Percentiles rank a stretch among this genome's conserved stretches.
These are phyloP conservation scores for Hemicentrotus pulcherrimus DNA, from an alignment of 35 echinoderm and acorn worm species.

Conservation along the genomic window DNA sequence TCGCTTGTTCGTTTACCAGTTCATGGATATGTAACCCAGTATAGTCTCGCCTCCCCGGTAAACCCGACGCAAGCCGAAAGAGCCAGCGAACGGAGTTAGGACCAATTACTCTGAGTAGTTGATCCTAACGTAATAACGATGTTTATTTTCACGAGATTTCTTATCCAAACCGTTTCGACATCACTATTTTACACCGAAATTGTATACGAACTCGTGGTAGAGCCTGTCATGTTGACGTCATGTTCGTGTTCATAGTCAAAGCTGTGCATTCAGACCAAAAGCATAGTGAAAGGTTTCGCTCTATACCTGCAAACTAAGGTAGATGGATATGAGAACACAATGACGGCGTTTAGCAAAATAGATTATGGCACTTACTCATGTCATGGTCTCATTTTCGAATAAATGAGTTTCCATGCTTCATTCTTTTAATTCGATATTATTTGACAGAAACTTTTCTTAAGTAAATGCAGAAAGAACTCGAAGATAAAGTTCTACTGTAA, in stretches of 20 bases:
- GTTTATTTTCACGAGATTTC: conserved; percentile 33
- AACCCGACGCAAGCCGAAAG: neutral
- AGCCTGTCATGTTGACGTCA: too few relatives aligned
- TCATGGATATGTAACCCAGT: neutral
- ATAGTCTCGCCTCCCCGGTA: neutral
- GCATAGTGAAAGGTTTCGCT: neutral
- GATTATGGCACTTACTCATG: too few relatives aligned
- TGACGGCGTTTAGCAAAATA: too few relatives aligned
- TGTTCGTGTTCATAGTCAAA: neutral
- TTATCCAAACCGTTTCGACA: conserved; percentile 11
- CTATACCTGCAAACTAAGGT: neutral
- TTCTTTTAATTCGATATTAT: too few relatives aligned
- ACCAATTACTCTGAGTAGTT: conserved; percentile 34
- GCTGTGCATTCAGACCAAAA: neutral
- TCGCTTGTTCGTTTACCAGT: neutral
- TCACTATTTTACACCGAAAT: neutral
- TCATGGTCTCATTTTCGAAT: too few relatives aligned
- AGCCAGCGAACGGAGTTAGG: neutral
- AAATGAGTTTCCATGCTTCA: too few relatives aligned
- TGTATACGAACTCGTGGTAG: too few relatives aligned
- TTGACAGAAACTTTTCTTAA: too few relatives aligned
- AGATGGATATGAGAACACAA: neutral
- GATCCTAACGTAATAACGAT: neutral
- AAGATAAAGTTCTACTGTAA: too few relatives aligned
- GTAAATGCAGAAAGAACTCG: too few relatives aligned